phyloP scores from a whole-genome alignment of 2,113 vertebrate species.

The Pipa parva region DNA sequence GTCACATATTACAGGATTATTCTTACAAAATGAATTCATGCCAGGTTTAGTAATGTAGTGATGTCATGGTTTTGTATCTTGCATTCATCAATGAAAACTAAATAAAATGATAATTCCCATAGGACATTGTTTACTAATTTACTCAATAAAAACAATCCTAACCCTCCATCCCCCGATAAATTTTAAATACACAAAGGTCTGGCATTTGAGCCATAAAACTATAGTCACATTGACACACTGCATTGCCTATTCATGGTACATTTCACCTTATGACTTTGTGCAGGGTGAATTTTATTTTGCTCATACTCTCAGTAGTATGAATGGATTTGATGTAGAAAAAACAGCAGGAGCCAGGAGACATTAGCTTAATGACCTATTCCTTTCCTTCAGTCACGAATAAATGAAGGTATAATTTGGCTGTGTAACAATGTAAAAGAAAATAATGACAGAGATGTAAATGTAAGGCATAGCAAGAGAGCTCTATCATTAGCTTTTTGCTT shows the following conservation, averaged over 20 bases:
- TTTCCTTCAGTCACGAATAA: slow-evolving; percentile 29
- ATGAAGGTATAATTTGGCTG: slow-evolving; percentile 23
- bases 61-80: no score
- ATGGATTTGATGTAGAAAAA: slow-evolving; percentile 17
- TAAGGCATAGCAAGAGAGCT: background rate
- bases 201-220: slow-evolving; percentile 13
- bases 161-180: slow-evolving; percentile 3
- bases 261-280: slow-evolving; percentile 14
- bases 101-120: no score
- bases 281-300: slow-evolving; percentile 22
- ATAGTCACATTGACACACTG: slow-evolving; percentile 6
- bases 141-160: slow-evolving; percentile 4
- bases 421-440: background rate
- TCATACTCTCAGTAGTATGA: slow-evolving; percentile 24
- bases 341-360: slow-evolving; percentile 29
- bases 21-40: no score
- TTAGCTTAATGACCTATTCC: slow-evolving; percentile 39
- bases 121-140: slow-evolving; percentile 3
- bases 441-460: background rate
- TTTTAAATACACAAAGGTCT: slow-evolving; percentile 8
- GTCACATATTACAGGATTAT: no score
- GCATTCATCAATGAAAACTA: no score
- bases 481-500: background rate
- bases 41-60: no score
- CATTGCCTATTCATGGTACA: background rate